A percentile compares a stretch with the other conserved stretches of the same genome.
Evolutionary conservation across 2,113 vertebrate species (phyloP).

Genomic region (Vidua chalybeata): DNA sequence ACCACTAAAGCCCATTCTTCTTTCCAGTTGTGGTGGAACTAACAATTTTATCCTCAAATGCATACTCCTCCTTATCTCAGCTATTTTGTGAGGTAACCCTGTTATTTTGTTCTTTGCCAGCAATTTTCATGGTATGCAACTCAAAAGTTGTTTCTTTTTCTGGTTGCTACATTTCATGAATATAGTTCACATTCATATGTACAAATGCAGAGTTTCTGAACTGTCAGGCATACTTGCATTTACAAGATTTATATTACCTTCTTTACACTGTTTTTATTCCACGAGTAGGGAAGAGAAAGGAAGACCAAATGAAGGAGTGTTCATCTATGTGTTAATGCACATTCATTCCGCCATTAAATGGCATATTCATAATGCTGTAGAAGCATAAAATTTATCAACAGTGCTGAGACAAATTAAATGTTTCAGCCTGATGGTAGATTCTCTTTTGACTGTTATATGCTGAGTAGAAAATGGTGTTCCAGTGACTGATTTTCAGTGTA

Average conservation of each 20-base stretch:
- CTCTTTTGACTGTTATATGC: not conserved
- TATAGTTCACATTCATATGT: not conserved
- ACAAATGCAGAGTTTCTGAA: not conserved
- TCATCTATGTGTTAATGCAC: not conserved
- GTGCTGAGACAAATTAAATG: not conserved
- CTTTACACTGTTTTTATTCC: not conserved
- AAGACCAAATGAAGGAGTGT: not conserved
- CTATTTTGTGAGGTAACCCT: not conserved
- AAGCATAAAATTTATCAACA: not conserved
- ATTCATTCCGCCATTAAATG: not conserved
- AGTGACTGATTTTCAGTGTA: not conserved
- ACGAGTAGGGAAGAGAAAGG: not conserved
- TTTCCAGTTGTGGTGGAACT: not conserved
- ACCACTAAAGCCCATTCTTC: not conserved
- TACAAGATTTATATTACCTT: not conserved
- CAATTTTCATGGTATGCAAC: not conserved
- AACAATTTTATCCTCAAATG: not conserved
- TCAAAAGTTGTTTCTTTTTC: not conserved
- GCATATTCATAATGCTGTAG: not conserved
- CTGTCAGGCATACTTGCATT: not conserved
- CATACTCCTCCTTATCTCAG: not conserved
- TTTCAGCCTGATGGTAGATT: not conserved
- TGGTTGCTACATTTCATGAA: not conserved
- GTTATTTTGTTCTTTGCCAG: not conserved
- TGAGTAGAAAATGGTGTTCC: not conserved